Evolutionary conservation across 2,888 invertebrate species (phyloP), one percentile per base, ranked within the genome.

Genomic region (Orchesella flavescens): DNA sequence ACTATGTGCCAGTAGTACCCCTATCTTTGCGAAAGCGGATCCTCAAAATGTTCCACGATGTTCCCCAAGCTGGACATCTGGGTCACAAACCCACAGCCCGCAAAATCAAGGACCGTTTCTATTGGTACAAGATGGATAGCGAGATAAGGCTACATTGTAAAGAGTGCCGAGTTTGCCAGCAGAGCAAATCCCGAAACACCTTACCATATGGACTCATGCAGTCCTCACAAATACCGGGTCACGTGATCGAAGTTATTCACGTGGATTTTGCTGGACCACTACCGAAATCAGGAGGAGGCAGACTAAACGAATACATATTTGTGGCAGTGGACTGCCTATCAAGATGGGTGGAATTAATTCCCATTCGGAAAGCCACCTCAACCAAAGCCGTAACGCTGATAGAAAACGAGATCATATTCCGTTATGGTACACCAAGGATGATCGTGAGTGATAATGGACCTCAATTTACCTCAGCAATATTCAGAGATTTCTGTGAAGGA

Each of bases 231-330:
- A 66, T 59, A 15, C 53, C 77, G n/a, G 17, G 57, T 0, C 24
- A 61, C 49, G 44, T 83, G 0, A 85, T 85, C 19, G 71, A 85
- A 24, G 46, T n/a, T 7, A 71, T 87, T 17, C 44, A 24, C 57
- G 43, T 82, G 0, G 87, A 86, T 69, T 65, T 86, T 10, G n/a
- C 79, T 7, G 87, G 86, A 23, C 86, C 86, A 34, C 71, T 86
- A 1, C 72, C 82, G n/a, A 17, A 34, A 23, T 21, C 59, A 15
- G 63, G 57, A 17, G 61, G 74, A 44, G 63, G 77, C 15, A 61
- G 53, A 55, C 34, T 34, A 1, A 72, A 87, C 61, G 53, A 80
- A 49, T 83, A 73, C 65, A 19, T 84, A 15, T 55, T 87, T 1
- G 86, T 86, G n/a, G 78, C 79, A 1, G 24, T 85, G 7, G 82